phyloP scores from a whole-genome alignment of 2,888 invertebrate genomes.

The Agapostemon virescens region DNA sequence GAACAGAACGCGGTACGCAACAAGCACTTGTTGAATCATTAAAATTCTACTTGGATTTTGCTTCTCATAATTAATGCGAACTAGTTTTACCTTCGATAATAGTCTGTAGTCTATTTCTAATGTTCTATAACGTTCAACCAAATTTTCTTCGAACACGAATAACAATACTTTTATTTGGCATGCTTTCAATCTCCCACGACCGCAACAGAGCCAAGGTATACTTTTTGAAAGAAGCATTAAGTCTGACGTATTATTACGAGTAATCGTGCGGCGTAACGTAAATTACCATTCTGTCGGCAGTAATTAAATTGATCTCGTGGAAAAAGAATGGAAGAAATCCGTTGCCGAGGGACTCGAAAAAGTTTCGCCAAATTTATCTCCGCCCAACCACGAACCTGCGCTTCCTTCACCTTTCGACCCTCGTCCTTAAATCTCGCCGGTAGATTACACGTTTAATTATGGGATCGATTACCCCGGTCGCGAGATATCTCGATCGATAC shows the following conservation, averaged over 20 bases:
- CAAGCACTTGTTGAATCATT: neutral
- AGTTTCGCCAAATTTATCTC: conserved; percentile 37
- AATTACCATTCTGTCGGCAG: conserved; percentile 9
- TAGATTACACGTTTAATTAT: conserved; percentile 56
- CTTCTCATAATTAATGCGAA: neutral
- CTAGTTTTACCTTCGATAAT: neutral
- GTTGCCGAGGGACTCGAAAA: conserved; percentile 10
- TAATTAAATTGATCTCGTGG: conserved; percentile 20
- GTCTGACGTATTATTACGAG: neutral
- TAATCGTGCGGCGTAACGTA: conserved; percentile 3
- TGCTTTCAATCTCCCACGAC: neutral
- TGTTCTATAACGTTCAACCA: neutral
- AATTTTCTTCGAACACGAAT: neutral
- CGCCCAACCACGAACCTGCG: conserved; percentile 21
- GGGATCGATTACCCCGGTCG: conserved; percentile 50
- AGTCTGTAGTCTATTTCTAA: neutral
- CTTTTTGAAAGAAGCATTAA: conserved; percentile 1
- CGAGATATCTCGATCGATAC: conserved; percentile 55
- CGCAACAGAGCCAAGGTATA: conserved; percentile 18
- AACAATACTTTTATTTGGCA: neutral
- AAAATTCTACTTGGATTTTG: neutral
- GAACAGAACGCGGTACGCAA: no score
- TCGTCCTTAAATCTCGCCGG: conserved; percentile 49
- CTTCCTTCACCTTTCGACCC: conserved; percentile 49
- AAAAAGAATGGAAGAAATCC: neutral